Conservation (phyloP, 2,888 invertebrate genomes). For the Andrena chrysosceles region DNA sequence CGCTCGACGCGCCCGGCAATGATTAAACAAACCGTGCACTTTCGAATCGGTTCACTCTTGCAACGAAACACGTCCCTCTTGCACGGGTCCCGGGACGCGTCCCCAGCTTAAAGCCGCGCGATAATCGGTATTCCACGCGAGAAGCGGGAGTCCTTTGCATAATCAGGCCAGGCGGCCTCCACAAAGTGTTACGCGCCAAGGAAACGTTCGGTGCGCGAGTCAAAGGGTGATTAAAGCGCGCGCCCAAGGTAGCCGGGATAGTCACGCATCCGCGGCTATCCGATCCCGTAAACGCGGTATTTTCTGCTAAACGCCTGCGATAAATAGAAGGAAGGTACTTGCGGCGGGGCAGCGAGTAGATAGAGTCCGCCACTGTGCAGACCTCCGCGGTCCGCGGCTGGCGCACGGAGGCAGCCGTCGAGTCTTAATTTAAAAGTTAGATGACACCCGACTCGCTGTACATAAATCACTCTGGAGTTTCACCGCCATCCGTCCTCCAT, state of each 20-base stretch:
- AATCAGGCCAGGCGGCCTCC: conserved; percentile 25
- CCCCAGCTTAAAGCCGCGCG: neutral
- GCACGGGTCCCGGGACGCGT: neutral
- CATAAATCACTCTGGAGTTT: conserved; percentile 71
- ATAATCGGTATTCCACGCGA: conserved; percentile 44
- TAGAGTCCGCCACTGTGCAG: conserved; percentile 15
- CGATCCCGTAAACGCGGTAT: conserved; percentile 42
- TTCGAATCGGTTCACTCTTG: neutral
- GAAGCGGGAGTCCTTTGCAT: conserved; percentile 40
- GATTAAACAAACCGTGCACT: neutral
- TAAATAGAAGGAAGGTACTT: conserved; percentile 48
- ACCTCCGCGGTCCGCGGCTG: conserved; percentile 7
- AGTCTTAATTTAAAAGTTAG: conserved; percentile 79
- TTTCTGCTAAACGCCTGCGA: conserved; percentile 39
- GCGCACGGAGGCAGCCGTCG: conserved; percentile 27
- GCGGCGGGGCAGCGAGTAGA: conserved; percentile 21
- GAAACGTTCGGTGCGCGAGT: conserved; percentile 21
- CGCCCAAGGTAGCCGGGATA: conserved; percentile 33
- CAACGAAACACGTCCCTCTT: neutral
- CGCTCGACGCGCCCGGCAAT: neutral
- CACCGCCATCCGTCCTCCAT: conserved; percentile 36
- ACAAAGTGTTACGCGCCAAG: conserved; percentile 34
- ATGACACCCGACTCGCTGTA: conserved; percentile 74
- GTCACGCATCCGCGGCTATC: conserved; percentile 49
- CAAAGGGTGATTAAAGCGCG: conserved; percentile 46